phyloP scores from a whole-genome alignment of 2,888 invertebrate species.

The Megaustenia siamemsis region DNA sequence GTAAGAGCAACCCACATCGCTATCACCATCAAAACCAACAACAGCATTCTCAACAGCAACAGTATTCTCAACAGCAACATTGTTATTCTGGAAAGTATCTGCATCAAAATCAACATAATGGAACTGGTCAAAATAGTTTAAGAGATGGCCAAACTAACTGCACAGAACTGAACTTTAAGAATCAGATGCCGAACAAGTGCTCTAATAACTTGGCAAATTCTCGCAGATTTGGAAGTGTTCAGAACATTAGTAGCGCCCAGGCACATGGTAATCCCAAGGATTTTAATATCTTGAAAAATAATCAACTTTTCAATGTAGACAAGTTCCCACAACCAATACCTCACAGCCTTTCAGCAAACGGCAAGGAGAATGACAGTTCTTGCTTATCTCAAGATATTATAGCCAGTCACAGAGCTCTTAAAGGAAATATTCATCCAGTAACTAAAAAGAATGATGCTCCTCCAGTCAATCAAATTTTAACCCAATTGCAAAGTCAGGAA shows the following conservation, averaged over 20 bases:
- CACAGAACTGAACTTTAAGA: neutral
- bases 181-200: neutral
- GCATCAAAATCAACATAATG: neutral
- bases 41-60: neutral
- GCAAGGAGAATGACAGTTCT: neutral
- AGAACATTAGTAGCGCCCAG: conserved; percentile 52
- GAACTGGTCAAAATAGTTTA: neutral
- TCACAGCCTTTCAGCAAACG: neutral
- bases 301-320: neutral
- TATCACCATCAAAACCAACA: conserved; percentile 22
- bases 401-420: neutral
- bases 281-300: conserved; percentile 7
- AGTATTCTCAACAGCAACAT: neutral
- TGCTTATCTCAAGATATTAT: neutral
- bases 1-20: conserved; percentile 15
- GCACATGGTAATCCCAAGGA: conserved; percentile 35
- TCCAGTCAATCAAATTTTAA: neutral
- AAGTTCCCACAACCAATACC: neutral
- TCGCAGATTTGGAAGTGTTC: conserved; percentile 51
- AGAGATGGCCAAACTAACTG: neutral
- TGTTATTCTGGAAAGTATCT: neutral
- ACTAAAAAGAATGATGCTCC: neutral
- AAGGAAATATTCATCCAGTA: neutral
- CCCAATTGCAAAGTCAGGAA: neutral
- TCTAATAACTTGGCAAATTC: conserved; percentile 30